Evolutionary conservation across 2,888 invertebrate species (phyloP), one percentile per base, ranked within the genome.

Genomic region (Plutella xylostella): DNA sequence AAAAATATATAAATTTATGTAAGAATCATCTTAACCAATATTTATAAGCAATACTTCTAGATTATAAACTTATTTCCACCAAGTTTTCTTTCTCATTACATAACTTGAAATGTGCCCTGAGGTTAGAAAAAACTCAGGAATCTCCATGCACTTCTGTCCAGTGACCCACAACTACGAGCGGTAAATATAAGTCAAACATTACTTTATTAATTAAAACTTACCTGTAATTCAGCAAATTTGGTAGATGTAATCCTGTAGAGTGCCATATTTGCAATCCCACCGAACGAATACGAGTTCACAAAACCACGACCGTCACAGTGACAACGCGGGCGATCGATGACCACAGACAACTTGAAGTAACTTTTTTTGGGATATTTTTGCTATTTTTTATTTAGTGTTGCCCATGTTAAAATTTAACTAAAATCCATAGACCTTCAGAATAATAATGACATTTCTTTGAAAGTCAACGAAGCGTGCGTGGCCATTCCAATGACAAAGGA

Each of bases 211-310:
- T 5, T 7, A 22, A 4, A 34, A 40, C 39, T 72, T 71, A 89
- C 89, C 86, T 89, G 89, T 66, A 86, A 77, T 69, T 89, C 89
- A 55, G 79, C 71, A 63, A 90, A 69, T 83, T 82, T 87, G 54
- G 84, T 77, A 57, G 88, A 79, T 57, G 88, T 85, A 70, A 89
- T 85, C 75, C 89, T 88, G 77, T 87, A 88, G 65, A 90, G 74
- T 71, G 89, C 87, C 90, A 90, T 90, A 74, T 71, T 70, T 69
- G 65, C n/a, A 53, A 47, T 41, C 45, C 42, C 41, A 39, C 39
- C 22, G 17, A 39, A 5, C 22, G 17, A 39, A 5, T 25, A 37
- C 18, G 4, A 25, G 9, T 39, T 22, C 60, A 58, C 63, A 58
- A 58, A 61, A 63, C 63, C 61, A 56, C 58, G 5, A 3, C 25